Conservation (phyloP, 2,888 invertebrate species). For the Girardia tigrina region DNA sequence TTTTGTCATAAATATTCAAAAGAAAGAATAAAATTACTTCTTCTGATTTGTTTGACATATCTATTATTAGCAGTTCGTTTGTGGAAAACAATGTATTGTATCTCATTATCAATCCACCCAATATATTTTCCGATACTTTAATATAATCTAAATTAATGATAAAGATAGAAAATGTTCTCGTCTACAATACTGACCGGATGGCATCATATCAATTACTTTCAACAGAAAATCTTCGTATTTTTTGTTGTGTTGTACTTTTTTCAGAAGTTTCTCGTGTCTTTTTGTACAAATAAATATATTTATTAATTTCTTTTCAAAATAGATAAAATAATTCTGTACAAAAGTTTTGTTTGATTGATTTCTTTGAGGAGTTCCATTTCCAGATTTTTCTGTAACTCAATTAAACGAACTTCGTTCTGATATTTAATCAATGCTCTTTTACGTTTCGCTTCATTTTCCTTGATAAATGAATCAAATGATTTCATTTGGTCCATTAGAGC, state of each 20-base stretch:
- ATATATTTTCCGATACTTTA: conserved; percentile 45
- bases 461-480: conserved; percentile 48
- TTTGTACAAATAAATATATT: no score
- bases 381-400: conserved; percentile 44
- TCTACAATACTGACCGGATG: conserved; percentile 44
- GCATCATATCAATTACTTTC: conserved; percentile 45
- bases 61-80: conserved; percentile 38
- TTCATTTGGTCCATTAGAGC: conserved; percentile 47
- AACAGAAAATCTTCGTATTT: conserved; percentile 46
- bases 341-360: conserved; percentile 41
- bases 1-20: no score
- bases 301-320: no score
- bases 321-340: no score
- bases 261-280: conserved; percentile 43
- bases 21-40: no score
- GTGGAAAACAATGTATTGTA: conserved; percentile 46
- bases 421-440: conserved; percentile 47
- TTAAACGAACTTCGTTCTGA: conserved; percentile 45
- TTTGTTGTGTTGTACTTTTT: conserved; percentile 43
- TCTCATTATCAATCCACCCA: conserved; percentile 47
- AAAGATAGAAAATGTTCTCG: no score
- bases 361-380: conserved; percentile 41
- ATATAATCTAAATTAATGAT: conserved; percentile 45
- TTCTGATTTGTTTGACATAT: conserved; percentile 25
- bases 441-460: conserved; percentile 48